Percentiles rank a stretch among this genome's conserved stretches.
phyloP scores from a whole-genome alignment of 2,113 vertebrate species.

The Erythrocebus patas region DNA sequence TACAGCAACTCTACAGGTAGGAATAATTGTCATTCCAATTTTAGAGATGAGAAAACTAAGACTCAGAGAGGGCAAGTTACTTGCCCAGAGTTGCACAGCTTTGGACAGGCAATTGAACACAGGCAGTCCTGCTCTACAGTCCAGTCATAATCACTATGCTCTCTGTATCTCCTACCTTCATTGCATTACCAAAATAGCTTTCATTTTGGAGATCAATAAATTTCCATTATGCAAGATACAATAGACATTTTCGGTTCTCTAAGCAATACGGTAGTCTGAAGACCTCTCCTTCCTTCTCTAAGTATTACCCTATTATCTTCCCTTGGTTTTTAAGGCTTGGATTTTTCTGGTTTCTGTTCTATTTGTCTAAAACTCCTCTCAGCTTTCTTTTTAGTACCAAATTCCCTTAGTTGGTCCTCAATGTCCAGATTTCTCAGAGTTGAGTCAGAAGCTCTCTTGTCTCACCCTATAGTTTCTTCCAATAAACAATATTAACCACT shows the following conservation, averaged over 20 bases:
- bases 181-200: not conserved
- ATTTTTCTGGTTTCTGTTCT: not conserved
- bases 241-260: not conserved
- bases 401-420: not conserved
- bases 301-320: not conserved
- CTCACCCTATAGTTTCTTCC: not conserved
- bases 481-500: not conserved
- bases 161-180: not conserved
- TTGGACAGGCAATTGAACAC: not conserved
- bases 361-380: not conserved
- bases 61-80: not conserved
- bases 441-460: not conserved
- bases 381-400: not conserved
- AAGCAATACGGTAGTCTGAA: not conserved
- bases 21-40: not conserved
- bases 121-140: not conserved
- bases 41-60: not conserved
- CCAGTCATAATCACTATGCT: too few relatives aligned
- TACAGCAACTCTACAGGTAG: not conserved
- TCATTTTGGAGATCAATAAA: not conserved
- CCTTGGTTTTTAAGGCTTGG: not conserved
- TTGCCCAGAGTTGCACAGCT: not conserved
- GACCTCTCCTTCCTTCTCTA: not conserved
- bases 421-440: not conserved
- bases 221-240: not conserved